A percentile compares a stretch with the other conserved stretches of the same genome.
Evolutionary conservation across 1,140 invertebrate species (phyloP).

Genomic region (Metaphire vulgaris): DNA sequence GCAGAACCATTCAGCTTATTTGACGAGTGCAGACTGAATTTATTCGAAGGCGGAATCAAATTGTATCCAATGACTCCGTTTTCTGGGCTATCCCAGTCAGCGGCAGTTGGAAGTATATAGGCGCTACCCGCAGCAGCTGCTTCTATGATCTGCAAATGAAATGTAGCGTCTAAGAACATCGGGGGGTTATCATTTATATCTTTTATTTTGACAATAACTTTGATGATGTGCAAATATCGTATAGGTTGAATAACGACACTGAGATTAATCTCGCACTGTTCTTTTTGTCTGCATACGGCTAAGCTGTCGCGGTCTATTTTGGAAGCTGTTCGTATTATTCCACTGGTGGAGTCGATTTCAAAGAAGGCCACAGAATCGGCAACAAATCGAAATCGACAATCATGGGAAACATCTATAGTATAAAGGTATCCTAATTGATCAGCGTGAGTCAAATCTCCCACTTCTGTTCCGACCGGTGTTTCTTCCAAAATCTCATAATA

Average conservation of each 20-base stretch:
- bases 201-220: constrained; percentile 53
- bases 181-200: constrained; percentile 50
- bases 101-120: constrained; percentile 59
- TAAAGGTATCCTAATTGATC: too few relatives aligned
- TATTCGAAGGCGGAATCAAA: constrained; percentile 63
- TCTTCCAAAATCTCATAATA: too few relatives aligned
- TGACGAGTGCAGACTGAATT: not conserved
- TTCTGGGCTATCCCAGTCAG: constrained; percentile 79
- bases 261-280: constrained; percentile 9
- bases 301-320: constrained; percentile 23
- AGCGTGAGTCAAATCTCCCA: too few relatives aligned
- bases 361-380: constrained; percentile 19
- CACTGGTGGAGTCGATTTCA: constrained; percentile 18
- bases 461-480: too few relatives aligned
- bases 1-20: not conserved
- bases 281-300: constrained; percentile 14
- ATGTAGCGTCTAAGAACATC: constrained; percentile 55
- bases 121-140: constrained; percentile 60
- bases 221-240: constrained; percentile 22
- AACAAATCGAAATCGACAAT: constrained; percentile 24
- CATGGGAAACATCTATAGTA: too few relatives aligned
- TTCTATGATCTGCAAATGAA: constrained; percentile 75
- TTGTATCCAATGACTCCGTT: constrained; percentile 86
- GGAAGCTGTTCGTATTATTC: constrained; percentile 8
- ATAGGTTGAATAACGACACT: constrained; percentile 20